Percentiles rank a stretch among this genome's conserved stretches.
Evolutionary conservation across 2,797 vertebrate genomes (phyloP).

Genomic region (Diplodus puntazzo): DNA sequence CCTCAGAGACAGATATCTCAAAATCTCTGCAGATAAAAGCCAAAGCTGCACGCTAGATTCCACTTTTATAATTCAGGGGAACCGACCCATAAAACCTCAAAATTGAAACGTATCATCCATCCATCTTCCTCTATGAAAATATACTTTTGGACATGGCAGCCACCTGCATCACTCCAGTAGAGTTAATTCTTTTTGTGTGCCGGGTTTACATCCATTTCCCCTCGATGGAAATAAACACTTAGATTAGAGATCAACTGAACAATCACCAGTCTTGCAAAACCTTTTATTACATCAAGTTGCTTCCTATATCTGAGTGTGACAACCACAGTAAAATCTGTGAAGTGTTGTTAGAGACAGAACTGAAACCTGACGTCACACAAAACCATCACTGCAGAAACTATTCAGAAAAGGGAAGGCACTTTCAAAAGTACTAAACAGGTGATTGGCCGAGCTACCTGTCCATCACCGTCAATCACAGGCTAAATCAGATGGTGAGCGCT

Average conservation of each 20-base stretch:
- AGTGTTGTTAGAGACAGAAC: too few species aligned
- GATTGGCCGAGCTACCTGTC: too few species aligned
- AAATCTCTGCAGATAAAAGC: background rate
- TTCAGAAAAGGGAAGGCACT: too few species aligned
- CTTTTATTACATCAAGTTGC: background rate
- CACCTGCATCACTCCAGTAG: background rate
- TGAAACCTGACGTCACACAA: too few species aligned
- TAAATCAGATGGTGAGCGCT: too few species aligned
- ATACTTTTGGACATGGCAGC: background rate
- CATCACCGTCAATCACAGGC: too few species aligned
- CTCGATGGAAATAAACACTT: background rate
- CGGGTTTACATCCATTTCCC: background rate
- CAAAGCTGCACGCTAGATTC: background rate
- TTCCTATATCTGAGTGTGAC: background rate
- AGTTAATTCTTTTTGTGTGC: background rate
- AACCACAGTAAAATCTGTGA: background rate
- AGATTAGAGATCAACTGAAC: background rate
- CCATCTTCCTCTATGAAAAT: background rate
- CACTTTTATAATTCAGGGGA: conserved; percentile 5
- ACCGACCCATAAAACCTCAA: background rate
- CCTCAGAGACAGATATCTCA: background rate
- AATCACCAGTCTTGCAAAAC: background rate
- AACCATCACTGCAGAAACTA: too few species aligned
- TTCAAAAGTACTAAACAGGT: too few species aligned
- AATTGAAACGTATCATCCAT: background rate